phyloP scores from a whole-genome alignment of 2,113 vertebrate species.

The Lasiurus borealis region DNA sequence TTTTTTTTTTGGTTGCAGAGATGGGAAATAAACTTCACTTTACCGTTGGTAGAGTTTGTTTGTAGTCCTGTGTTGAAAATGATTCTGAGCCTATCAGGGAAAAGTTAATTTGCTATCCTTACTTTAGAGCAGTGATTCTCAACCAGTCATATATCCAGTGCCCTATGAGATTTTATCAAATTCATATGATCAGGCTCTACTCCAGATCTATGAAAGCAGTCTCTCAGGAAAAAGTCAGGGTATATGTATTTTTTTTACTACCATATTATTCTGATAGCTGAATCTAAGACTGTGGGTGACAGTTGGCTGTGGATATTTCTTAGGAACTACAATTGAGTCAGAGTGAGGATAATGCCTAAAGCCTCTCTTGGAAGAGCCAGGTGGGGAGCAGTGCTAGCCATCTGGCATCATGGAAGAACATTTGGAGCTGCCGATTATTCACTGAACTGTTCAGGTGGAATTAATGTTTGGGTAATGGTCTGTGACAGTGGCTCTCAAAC shows the following conservation, averaged over 20 bases:
- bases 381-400: not conserved
- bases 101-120: not conserved
- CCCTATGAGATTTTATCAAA: not conserved
- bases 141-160: not conserved
- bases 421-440: not conserved
- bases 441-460: constrained; percentile 26
- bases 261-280: not conserved
- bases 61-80: not conserved
- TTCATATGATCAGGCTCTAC: not conserved
- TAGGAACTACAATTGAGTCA: not conserved
- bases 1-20: not conserved
- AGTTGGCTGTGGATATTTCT: constrained; percentile 33
- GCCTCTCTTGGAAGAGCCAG: not conserved
- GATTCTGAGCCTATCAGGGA: not conserved
- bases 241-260: not conserved
- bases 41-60: not conserved
- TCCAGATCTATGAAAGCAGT: not conserved
- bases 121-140: not conserved
- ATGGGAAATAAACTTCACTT: not conserved
- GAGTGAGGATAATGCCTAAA: not conserved
- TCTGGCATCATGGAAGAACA: not conserved
- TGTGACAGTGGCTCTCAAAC: constrained; percentile 2
- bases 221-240: not conserved
- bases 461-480: constrained; percentile 17
- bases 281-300: not conserved